phyloP scores from a whole-genome alignment of 2,888 invertebrate species.

The Papilio protenor region DNA sequence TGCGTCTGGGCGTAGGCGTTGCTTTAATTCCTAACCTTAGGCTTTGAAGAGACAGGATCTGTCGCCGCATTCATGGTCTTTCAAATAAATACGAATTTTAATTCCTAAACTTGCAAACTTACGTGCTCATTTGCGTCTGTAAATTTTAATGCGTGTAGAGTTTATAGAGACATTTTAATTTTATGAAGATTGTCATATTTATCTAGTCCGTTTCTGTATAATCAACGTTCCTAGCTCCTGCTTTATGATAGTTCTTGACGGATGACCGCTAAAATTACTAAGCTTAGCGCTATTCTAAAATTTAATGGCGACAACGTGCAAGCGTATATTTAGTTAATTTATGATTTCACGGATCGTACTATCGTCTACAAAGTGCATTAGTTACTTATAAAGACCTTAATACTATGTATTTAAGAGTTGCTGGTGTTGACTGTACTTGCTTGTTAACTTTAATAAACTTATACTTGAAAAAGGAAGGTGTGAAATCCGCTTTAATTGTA shows the following conservation, averaged over 20 bases:
- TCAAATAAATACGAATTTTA: too few relatives aligned
- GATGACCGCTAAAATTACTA: slow-evolving; percentile 39
- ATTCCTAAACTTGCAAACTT: too few relatives aligned
- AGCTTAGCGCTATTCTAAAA: slow-evolving; percentile 36
- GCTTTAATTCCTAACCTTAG: slow-evolving; percentile 43
- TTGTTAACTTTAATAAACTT: not conserved
- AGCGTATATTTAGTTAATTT: slow-evolving; percentile 41
- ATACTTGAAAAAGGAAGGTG: slow-evolving; percentile 11
- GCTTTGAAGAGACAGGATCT: not conserved
- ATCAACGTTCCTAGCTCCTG: slow-evolving; percentile 33
- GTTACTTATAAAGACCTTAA: slow-evolving; percentile 13
- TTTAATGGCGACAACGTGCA: slow-evolving; percentile 35
- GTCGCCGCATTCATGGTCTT: not conserved
- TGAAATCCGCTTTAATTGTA: slow-evolving; percentile 28
- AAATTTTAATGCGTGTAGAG: too few relatives aligned
- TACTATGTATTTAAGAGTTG: not conserved
- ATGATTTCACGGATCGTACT: slow-evolving; percentile 29
- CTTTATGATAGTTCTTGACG: slow-evolving; percentile 35
- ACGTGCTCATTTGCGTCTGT: too few relatives aligned
- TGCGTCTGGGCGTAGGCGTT: slow-evolving; percentile 46
- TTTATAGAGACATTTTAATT: too few relatives aligned
- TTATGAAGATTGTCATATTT: not conserved
- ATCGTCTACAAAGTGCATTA: slow-evolving; percentile 3
- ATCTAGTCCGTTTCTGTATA: slow-evolving; percentile 36
- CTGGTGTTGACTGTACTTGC: not conserved